Evolutionary conservation across 2,113 vertebrate genomes (phyloP).

Genomic region (Varanus salvator): DNA sequence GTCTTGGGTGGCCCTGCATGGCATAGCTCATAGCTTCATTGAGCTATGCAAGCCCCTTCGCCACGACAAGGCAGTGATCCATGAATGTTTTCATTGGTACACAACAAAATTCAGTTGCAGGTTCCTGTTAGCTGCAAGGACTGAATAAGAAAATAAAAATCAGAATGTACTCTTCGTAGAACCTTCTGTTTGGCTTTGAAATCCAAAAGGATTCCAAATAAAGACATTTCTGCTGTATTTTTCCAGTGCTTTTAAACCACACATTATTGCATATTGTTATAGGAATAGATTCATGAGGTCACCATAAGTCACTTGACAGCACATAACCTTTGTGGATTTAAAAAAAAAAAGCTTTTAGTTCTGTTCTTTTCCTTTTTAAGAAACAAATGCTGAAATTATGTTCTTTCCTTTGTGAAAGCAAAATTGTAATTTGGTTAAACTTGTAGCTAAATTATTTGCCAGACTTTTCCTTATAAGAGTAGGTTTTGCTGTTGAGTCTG

Average conservation of each 20-base stretch:
- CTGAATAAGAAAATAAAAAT: constrained; percentile 60
- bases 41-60: too few relatives aligned
- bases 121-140: constrained; percentile 52
- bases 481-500: neutral
- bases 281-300: constrained; percentile 6
- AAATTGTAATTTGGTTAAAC: neutral
- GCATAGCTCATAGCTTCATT: too few relatives aligned
- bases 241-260: constrained; percentile 43
- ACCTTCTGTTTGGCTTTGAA: constrained; percentile 51
- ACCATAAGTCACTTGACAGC: neutral
- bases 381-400: neutral
- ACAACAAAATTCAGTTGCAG: constrained; percentile 59
- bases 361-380: constrained; percentile 18
- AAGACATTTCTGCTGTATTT: constrained; percentile 36
- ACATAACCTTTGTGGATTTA: constrained; percentile 40
- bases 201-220: constrained; percentile 31
- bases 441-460: neutral
- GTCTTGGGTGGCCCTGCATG: too few relatives aligned
- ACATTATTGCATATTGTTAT: constrained; percentile 35
- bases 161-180: constrained; percentile 52
- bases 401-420: neutral
- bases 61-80: too few relatives aligned
- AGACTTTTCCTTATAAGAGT: neutral
- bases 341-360: neutral
- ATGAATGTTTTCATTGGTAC: constrained; percentile 60